Conservation (phyloP, 2,888 invertebrate species). For the Bedellia somnulentella region DNA sequence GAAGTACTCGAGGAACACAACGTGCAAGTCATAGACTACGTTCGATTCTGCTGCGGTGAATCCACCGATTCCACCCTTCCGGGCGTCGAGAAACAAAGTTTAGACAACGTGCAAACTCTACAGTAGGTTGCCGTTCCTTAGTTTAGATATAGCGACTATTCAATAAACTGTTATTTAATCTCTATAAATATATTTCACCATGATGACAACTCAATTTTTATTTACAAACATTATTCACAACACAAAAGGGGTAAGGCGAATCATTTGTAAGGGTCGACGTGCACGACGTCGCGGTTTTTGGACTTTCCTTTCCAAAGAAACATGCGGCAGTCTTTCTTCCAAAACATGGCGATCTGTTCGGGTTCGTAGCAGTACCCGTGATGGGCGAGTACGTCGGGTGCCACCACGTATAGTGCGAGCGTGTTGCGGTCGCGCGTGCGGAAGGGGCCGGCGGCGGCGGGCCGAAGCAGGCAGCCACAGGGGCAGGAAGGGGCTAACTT, state of each 20-base stretch:
- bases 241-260: too few relatives aligned
- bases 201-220: too few relatives aligned
- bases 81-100: slow-evolving; percentile 49
- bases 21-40: slow-evolving; percentile 75
- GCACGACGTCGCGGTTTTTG: slow-evolving; percentile 27
- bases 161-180: too few relatives aligned
- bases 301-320: slow-evolving; percentile 63
- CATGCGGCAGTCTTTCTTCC: slow-evolving; percentile 73
- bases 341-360: slow-evolving; percentile 64
- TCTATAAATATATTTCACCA: too few relatives aligned
- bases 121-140: slow-evolving; percentile 46
- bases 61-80: slow-evolving; percentile 31
- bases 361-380: slow-evolving; percentile 60
- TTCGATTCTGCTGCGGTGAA: slow-evolving; percentile 88
- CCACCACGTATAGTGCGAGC: slow-evolving; percentile 43
- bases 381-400: slow-evolving; percentile 52
- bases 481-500: slow-evolving; percentile 36
- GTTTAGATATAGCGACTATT: too few relatives aligned
- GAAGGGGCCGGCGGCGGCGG: slow-evolving; percentile 32
- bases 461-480: slow-evolving; percentile 40
- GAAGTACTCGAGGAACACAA: slow-evolving; percentile 69
- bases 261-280: slow-evolving; percentile 24
- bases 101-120: slow-evolving; percentile 65
- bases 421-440: slow-evolving; percentile 43
- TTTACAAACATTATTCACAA: too few relatives aligned